Evolutionary conservation across 2,113 vertebrate species (phyloP).

Genomic region (Anarrhichthys ocellatus): DNA sequence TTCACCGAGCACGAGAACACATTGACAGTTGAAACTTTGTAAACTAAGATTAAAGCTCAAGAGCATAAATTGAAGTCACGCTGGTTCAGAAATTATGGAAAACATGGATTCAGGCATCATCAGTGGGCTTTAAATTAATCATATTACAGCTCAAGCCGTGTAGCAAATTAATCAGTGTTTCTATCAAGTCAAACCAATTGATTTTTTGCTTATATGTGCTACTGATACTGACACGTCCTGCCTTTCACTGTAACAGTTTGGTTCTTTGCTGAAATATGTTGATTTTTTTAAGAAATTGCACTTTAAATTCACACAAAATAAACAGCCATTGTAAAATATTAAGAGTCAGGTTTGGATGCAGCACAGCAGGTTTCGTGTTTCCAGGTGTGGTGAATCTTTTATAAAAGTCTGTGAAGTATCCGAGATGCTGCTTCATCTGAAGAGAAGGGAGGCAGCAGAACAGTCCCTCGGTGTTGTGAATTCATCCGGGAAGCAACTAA

Average conservation of each 20-base stretch:
- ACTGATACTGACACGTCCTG: constrained; percentile 21
- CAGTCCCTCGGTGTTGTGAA: constrained; percentile 35
- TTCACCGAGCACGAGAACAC: not conserved
- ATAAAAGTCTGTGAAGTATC: constrained; percentile 29
- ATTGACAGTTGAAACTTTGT: not conserved
- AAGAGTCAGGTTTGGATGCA: constrained; percentile 20
- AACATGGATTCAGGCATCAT: constrained; percentile 1
- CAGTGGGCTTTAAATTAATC: constrained; percentile 20
- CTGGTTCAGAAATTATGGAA: constrained; percentile 9
- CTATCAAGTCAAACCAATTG: constrained; percentile 1
- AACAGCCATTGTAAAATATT: constrained; percentile 23
- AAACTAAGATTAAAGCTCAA: not conserved
- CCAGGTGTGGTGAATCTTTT: constrained; percentile 38
- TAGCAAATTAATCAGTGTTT: constrained; percentile 31
- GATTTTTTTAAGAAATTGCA: constrained; percentile 55
- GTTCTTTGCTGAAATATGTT: constrained; percentile 47
- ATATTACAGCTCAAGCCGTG: constrained; percentile 13
- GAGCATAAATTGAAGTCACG: constrained; percentile 19
- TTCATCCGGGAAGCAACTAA: constrained; percentile 36
- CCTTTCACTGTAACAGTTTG: constrained; percentile 32
- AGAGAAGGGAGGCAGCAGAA: constrained; percentile 17
- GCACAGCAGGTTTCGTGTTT: constrained; percentile 40
- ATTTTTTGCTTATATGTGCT: constrained; percentile 16
- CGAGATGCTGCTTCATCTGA: constrained; percentile 20
- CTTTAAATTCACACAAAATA: constrained; percentile 51